A percentile compares a stretch with the other conserved stretches of the same genome.
These are phyloP conservation scores for Odontomachus brunneus DNA, from an alignment of 1,140 invertebrate species.

Conservation along the genomic window DNA sequence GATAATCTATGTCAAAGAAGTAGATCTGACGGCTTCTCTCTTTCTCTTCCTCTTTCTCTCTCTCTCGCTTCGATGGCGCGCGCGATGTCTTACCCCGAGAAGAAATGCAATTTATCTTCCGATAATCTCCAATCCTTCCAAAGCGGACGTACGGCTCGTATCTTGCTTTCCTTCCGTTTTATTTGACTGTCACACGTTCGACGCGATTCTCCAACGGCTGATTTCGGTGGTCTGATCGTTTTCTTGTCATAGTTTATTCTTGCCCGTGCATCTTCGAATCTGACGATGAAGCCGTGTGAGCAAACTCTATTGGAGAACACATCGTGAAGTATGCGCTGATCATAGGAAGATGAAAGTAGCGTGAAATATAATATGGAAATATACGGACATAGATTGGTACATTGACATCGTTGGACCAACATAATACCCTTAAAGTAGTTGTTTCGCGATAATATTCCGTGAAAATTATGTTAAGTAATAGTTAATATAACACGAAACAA, in stretches of 20 bases:
- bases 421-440: too few species aligned
- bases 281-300: not conserved
- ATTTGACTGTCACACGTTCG: constrained; percentile 60
- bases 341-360: not conserved
- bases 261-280: constrained; percentile 30
- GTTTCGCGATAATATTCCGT: too few species aligned
- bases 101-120: constrained; percentile 62
- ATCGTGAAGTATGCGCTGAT: constrained; percentile 17
- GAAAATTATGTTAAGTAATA: too few species aligned
- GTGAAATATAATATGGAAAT: not conserved
- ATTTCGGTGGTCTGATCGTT: constrained; percentile 46
- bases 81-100: constrained; percentile 46
- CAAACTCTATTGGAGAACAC: not conserved
- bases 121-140: constrained; percentile 64
- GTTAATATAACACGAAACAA: too few species aligned
- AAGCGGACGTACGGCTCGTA: constrained; percentile 59
- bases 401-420: too few species aligned
- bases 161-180: constrained; percentile 59
- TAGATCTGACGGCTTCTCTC: constrained; percentile 40
- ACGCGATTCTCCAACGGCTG: constrained; percentile 44
- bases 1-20: constrained; percentile 55
- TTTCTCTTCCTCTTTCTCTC: too few species aligned
- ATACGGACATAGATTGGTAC: not conserved
- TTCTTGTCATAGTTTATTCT: constrained; percentile 47
- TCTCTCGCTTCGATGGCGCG: constrained; percentile 23